These are phyloP conservation scores for Nyctibius bracteatus DNA, from an alignment of 2,113 vertebrate genomes.

Conservation along the genomic window DNA sequence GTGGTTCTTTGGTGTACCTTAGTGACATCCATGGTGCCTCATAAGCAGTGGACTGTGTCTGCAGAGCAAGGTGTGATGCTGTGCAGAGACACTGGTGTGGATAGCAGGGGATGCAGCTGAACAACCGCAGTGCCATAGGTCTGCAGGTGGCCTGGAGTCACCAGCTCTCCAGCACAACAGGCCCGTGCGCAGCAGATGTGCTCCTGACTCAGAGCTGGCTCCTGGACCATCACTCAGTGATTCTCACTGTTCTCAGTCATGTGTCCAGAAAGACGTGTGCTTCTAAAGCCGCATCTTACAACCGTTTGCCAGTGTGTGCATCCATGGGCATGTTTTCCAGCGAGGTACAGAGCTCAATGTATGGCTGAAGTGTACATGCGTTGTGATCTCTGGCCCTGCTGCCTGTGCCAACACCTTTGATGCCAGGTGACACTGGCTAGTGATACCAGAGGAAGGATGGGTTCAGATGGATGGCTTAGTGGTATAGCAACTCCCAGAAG, in stretches of 20 bases:
- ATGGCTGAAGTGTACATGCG: neutral
- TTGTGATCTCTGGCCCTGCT: neutral
- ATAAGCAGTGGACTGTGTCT: neutral
- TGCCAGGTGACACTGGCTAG: neutral
- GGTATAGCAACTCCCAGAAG: neutral
- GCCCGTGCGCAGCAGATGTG: neutral
- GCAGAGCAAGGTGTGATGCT: neutral
- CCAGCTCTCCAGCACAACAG: neutral
- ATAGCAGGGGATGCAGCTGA: neutral
- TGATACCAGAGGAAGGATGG: neutral
- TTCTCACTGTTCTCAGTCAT: neutral
- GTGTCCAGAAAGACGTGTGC: fast-evolving
- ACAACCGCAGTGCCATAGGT: neutral
- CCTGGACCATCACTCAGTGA: neutral
- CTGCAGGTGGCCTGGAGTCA: neutral
- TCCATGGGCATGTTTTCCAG: neutral
- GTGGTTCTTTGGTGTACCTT: neutral
- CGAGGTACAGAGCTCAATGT: neutral
- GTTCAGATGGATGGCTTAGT: neutral
- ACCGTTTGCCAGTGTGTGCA: neutral
- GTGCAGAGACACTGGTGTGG: fast-evolving
- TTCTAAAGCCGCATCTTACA: neutral
- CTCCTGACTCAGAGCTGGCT: neutral
- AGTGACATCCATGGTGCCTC: neutral
- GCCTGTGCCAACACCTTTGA: neutral